These are phyloP conservation scores for Sialia sialis DNA, from an alignment of 2,113 vertebrate genomes.

Conservation along the genomic window DNA sequence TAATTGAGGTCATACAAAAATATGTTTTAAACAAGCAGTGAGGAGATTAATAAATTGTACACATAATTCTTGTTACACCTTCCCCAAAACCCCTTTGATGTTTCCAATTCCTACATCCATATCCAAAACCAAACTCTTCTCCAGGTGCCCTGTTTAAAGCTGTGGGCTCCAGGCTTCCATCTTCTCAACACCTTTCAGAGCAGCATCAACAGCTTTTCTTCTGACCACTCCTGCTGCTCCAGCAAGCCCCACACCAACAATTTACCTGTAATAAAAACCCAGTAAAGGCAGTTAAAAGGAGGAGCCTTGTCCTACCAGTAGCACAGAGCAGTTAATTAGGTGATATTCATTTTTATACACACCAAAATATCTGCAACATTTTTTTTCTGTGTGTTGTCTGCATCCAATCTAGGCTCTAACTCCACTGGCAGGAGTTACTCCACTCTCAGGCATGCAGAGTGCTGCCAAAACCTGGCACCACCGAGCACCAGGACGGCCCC, in stretches of 20 bases:
- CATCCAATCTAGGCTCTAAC: slow-evolving; percentile 69
- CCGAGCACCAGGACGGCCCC: slow-evolving; percentile 46
- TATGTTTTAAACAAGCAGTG: background rate
- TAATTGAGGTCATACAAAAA: background rate
- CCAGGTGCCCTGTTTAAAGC: rapidly evolving
- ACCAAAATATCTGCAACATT: background rate
- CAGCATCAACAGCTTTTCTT: background rate
- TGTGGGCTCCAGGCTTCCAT: background rate
- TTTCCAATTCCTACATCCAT: background rate
- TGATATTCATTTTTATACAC: background rate
- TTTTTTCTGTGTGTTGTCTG: slow-evolving; percentile 15
- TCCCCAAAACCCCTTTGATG: background rate
- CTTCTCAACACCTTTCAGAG: background rate
- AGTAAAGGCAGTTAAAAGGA: background rate
- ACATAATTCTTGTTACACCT: background rate
- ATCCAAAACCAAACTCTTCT: background rate
- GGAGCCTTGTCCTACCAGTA: background rate
- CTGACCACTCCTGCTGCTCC: background rate
- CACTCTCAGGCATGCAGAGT: slow-evolving; percentile 72
- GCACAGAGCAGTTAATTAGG: background rate
- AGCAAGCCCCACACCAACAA: background rate
- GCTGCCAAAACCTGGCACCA: slow-evolving; percentile 17
- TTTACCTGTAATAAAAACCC: background rate
- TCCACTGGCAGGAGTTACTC: slow-evolving; percentile 60
- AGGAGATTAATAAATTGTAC: background rate